Percentiles rank a stretch among this genome's conserved stretches.
phyloP scores from a whole-genome alignment of 2,797 vertebrate genomes.

The Artibeus jamaicensis region DNA sequence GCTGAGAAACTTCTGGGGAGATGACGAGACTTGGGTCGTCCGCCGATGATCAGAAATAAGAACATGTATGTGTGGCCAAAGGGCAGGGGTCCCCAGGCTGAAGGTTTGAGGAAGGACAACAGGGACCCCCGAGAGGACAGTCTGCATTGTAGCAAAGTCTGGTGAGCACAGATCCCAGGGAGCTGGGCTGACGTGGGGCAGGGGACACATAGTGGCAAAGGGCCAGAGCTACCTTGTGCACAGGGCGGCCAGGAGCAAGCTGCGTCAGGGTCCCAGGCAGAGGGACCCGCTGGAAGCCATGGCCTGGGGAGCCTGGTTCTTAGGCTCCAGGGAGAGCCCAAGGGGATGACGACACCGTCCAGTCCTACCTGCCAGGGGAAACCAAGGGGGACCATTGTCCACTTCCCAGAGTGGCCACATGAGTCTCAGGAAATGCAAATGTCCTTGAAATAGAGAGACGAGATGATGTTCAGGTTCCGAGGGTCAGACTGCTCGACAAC shows the following conservation, averaged over 20 bases:
- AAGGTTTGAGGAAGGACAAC: neutral
- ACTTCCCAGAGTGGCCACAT: neutral
- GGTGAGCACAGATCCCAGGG: neutral
- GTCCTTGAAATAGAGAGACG: neutral
- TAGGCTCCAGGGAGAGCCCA: neutral
- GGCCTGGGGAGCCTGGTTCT: neutral
- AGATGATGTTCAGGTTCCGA: neutral
- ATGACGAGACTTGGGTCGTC: neutral
- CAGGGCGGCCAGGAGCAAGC: fast-evolving
- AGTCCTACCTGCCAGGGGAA: too few species aligned
- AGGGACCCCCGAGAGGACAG: neutral
- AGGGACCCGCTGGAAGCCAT: neutral
- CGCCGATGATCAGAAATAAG: neutral
- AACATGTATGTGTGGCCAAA: fast-evolving
- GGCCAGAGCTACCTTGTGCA: neutral
- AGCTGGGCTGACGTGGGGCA: fast-evolving
- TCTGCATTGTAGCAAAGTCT: neutral
- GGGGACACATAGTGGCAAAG: too few species aligned
- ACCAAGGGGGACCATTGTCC: too few species aligned
- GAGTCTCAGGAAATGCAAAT: neutral
- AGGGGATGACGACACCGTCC: neutral
- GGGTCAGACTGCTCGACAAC: fast-evolving
- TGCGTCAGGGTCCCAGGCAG: neutral
- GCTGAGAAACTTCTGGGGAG: neutral
- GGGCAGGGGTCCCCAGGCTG: neutral